Evolutionary conservation across 2,888 invertebrate genomes (phyloP), one percentile per base, ranked within the genome.

Genomic region (Microchrysa polita): DNA sequence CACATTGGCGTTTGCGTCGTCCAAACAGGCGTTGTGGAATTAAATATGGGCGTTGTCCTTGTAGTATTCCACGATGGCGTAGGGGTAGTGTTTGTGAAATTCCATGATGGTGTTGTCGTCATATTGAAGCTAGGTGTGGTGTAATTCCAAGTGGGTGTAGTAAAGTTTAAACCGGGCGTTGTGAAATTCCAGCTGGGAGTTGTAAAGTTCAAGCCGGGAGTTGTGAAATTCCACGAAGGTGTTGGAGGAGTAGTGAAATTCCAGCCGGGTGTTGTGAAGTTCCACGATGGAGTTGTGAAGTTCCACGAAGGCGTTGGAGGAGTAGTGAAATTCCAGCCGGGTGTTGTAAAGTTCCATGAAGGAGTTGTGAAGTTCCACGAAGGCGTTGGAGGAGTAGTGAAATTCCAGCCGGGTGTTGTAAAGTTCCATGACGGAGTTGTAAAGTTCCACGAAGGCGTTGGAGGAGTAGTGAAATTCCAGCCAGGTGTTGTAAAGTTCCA

Each of bases 401-500:
- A 40, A 14, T 40, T 61, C 61, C 61, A 61, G 9, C 2, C 1
- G 9, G 34, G 34, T 16, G 61, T 61, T 16, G 61, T 61, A 16
- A 16, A 16, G 40, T 61, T 61, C 40, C 40, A 61, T 1, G 40
- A 7, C 1, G 61, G 61, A 14, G 61, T 61, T 5, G 61, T 61
- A 16, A 16, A 40, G 16, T 61, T 61, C 61, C 34, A 61, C 2
- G 16, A 1, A 12, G 61, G 61, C 1, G 61, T 61, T 61, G 61
- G 34, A 48, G 48, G 48, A 48, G 12, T 48, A 7, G 48, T 40
- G 16, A 16, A 14, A 16, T 40, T 61, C 34, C 40, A 61, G 1
- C 40, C 10, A 40, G 61, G 61, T n/a, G 61, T 61, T 14, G 61
- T 61, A 40, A 16, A 40, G 23, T 34, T 61, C 61, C 34, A 40